Evolutionary conservation across 1,140 invertebrate species (phyloP).

Genomic region (Aphaenogaster rudis): DNA sequence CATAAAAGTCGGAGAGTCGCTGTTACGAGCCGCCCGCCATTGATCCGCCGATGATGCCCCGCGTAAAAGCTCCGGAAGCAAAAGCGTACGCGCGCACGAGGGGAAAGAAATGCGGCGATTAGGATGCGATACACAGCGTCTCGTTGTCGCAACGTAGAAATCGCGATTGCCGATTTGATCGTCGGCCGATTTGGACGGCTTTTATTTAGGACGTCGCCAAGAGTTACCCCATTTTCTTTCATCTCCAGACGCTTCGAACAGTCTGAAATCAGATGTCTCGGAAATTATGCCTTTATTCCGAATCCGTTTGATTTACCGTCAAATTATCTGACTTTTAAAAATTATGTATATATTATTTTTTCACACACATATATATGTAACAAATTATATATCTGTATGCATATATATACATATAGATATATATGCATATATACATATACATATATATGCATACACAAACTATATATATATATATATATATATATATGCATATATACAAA

Average conservation of each 20-base stretch:
- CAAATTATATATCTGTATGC: no score
- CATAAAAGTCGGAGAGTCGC: slow-evolving; percentile 66
- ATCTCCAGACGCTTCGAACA: not conserved
- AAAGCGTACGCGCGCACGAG: not conserved
- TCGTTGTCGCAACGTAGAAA: slow-evolving; percentile 22
- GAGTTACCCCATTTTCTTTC: not conserved
- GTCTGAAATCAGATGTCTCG: not conserved
- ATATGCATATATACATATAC: no score
- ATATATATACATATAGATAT: no score
- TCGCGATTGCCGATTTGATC: slow-evolving; percentile 24
- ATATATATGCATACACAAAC: no score
- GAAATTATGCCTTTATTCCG: not conserved
- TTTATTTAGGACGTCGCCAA: slow-evolving; percentile 30
- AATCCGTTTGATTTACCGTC: not conserved
- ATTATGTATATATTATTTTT: no score
- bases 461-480: no score
- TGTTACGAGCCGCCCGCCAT: slow-evolving; percentile 49
- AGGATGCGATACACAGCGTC: slow-evolving; percentile 45
- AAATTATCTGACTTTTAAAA: not conserved
- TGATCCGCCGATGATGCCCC: slow-evolving; percentile 50
- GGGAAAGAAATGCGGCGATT: slow-evolving; percentile 47
- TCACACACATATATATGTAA: not conserved
- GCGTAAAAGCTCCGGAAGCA: slow-evolving; percentile 38
- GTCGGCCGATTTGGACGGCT: slow-evolving; percentile 10
- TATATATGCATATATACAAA: no score